Conservation (phyloP, 1,140 invertebrate species). For the Brachionus calyciflorus region DNA sequence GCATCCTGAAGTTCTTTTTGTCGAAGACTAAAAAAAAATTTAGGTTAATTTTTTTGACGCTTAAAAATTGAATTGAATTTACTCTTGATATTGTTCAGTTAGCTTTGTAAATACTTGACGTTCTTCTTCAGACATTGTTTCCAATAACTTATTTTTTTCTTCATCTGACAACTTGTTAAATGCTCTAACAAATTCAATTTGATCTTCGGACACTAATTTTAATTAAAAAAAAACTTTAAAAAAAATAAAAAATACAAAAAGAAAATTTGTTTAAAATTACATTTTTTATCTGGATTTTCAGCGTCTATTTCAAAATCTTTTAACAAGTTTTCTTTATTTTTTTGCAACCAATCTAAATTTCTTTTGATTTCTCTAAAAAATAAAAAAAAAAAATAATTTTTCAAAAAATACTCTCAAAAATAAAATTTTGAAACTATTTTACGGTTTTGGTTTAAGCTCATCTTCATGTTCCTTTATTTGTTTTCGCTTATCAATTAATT, state of each 20-base stretch:
- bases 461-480: background rate
- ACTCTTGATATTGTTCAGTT: constrained; percentile 28
- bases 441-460: background rate
- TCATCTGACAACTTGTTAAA: constrained; percentile 31
- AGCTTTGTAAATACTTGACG: constrained; percentile 13
- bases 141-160: constrained; percentile 26
- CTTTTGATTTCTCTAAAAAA: background rate
- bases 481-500: constrained; percentile 41
- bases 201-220: constrained; percentile 7
- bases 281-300: background rate
- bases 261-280: background rate
- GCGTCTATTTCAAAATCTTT: background rate
- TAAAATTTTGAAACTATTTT: too few species aligned
- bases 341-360: constrained; percentile 17
- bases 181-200: constrained; percentile 41
- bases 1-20: constrained; percentile 36
- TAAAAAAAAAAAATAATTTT: background rate
- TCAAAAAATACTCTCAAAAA: background rate
- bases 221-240: too few species aligned
- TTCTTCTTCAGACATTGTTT: background rate
- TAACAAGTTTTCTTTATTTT: constrained; percentile 4
- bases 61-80: background rate
- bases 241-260: background rate
- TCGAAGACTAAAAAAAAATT: background rate
- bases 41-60: background rate